Evolutionary conservation across 2,113 vertebrate genomes (phyloP).

Genomic region (Ophiodon elongatus): DNA sequence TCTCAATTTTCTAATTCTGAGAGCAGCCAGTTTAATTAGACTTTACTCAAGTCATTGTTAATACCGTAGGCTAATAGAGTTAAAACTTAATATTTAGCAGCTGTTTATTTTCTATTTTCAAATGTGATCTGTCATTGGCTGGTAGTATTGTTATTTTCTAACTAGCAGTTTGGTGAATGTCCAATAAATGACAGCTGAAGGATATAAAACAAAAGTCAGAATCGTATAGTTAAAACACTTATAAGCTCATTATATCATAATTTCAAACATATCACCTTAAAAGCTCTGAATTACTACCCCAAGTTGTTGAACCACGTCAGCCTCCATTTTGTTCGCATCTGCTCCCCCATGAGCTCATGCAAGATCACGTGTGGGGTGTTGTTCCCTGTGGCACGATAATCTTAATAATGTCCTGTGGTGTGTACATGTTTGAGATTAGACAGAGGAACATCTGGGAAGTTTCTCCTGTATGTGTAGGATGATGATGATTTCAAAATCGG

Average conservation of each 20-base stretch:
- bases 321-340: background rate
- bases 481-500: background rate
- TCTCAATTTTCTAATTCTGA: background rate
- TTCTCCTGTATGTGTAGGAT: background rate
- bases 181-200: background rate
- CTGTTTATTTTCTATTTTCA: background rate
- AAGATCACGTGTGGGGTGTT: background rate
- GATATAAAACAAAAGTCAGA: background rate
- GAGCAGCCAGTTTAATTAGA: background rate
- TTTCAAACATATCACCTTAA: background rate
- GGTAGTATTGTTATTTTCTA: background rate
- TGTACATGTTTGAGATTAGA: background rate
- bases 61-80: background rate
- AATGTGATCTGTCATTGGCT: background rate
- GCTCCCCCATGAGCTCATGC: background rate
- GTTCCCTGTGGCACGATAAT: background rate
- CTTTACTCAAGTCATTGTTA: background rate
- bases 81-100: background rate
- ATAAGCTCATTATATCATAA: background rate
- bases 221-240: background rate
- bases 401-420: background rate
- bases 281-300: too few relatives aligned
- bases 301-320: background rate
- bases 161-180: background rate
- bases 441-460: background rate